Evolutionary conservation across 2,113 vertebrate genomes (phyloP), one percentile per base, ranked within the genome.

Genomic region (Eclectus roratus): DNA sequence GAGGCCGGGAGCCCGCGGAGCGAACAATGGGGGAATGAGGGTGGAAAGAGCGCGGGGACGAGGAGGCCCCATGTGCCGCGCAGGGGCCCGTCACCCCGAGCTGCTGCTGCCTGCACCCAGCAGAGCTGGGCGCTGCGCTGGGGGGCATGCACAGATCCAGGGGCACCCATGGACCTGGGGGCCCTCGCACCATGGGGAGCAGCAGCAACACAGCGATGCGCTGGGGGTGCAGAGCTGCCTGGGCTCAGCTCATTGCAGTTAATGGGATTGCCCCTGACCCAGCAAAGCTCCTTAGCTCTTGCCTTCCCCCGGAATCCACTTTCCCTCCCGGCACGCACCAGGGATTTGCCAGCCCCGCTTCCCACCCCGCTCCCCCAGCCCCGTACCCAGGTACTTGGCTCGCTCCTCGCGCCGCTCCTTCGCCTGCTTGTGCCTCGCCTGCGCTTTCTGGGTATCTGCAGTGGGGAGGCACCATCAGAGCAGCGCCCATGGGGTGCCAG

Each of bases 331-430:
- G 29, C 5, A 1, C 5, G 1, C 1, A 5, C 35, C 58, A 23
- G 1, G 58, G 35, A 35, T 46, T 28, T 68, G 28, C 56, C 13
- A 6, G 50, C 53, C 44, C 61, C 10, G 0, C 2, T 1, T 24
- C 78, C 71, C 58, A 19, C 44, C 41, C 61, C 2, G 29, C 27
- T 31, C 11, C 21, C 65, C 65, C 55, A 10, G 28, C 44, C 31
- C 64, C 68, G 0, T 94, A 99, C 99, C 99, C 55, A 99, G 98
- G 97, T 99, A 99, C 97, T 99, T 99, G 95, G 99, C 99, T 70
- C 99, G 98, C 60, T 99, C 99, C 93, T 99, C 99, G 20, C 99
- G 97, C 25, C 99, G 98, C 92, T 99, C 99, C 96, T 99, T 99
- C 0, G 99, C 99, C 87, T 98, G 98, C 89, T 98, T 99, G 97